Base-by-base conservation (phyloP, 2,888 invertebrate species). In the Caenorhabditis auriculariae region DNA sequence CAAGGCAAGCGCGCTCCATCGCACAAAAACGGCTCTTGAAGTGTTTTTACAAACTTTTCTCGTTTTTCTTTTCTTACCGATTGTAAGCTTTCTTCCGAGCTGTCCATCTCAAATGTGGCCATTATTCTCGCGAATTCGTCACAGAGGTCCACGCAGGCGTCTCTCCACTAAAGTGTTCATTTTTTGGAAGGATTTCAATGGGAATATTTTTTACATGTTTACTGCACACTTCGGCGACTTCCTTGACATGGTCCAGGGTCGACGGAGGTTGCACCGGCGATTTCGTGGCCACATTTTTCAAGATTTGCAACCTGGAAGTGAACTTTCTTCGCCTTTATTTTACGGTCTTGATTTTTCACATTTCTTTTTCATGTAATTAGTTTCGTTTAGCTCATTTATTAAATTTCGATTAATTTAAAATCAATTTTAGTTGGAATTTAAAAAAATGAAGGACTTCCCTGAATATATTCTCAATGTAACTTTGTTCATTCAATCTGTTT, bases 211-310 rank as follows among this genome's bases (percentile, higher is more conserved):
- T 42, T 17, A 69, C 72, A 52, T 66, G 60, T 28, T 72, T 69
- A 38, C 66, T 63, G 37, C 66, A 66, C 17, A 71, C 68, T 38
- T 75, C 78, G 3, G 77, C 74, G 0, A 69, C 64, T 44, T 78
- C 78, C 52, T 78, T 78, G 27, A 76, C 73, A 53, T 78, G 76
- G 24, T 74, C 75, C 2, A 55, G 42, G 1, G 72, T 64, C 2
- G 74, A 69, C 17, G 68, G 69, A 6, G 66, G 65, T 17, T 66
- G 69, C 24, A 63, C 54, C 9, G 66, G 65, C 6, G 60, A 45
- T n/a, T 50, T 54, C 2, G 50, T 51, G 1, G 60, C 45, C 4
- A 62, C 58, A 49, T 61, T 64, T 26, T 57, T 60, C 29, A 66
- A 29, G 15, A 64, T 21, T 26, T 64, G 64, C 48, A 58, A 59